Evolutionary conservation across 1,140 invertebrate species (phyloP).

Genomic region (Dermatophagoides farinae): DNA sequence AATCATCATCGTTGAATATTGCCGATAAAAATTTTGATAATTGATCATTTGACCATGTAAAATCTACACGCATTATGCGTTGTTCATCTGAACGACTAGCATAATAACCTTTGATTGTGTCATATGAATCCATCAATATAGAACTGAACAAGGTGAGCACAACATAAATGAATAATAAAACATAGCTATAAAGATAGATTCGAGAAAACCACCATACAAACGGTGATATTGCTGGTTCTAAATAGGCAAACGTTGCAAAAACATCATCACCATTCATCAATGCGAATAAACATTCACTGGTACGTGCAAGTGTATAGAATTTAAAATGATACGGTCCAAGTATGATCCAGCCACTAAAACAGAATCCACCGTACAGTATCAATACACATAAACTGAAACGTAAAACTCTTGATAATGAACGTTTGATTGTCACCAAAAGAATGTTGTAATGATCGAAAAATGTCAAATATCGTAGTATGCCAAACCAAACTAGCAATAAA

Average conservation of each 20-base stretch:
- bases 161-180: constrained; percentile 91
- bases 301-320: constrained; percentile 64
- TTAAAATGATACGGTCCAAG: constrained; percentile 96
- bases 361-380: constrained; percentile 53
- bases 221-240: constrained; percentile 49
- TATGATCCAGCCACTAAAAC: constrained; percentile 93
- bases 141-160: constrained; percentile 93
- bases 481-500: constrained; percentile 89
- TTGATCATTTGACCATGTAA: neutral
- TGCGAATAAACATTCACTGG: constrained; percentile 58
- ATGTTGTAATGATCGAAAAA: constrained; percentile 97
- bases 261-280: constrained; percentile 16
- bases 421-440: constrained; percentile 82
- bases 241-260: constrained; percentile 3
- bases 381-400: constrained; percentile 78
- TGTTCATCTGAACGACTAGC: neutral
- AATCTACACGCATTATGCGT: neutral
- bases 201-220: constrained; percentile 88
- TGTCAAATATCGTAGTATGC: constrained; percentile 83
- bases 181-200: constrained; percentile 90
- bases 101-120: constrained; percentile 57
- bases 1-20: neutral
- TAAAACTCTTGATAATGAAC: constrained; percentile 70
- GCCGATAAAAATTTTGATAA: neutral
- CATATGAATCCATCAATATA: constrained; percentile 97